Evolutionary conservation across 1,140 invertebrate genomes (phyloP).

Genomic region (Monomorium pharaonis): DNA sequence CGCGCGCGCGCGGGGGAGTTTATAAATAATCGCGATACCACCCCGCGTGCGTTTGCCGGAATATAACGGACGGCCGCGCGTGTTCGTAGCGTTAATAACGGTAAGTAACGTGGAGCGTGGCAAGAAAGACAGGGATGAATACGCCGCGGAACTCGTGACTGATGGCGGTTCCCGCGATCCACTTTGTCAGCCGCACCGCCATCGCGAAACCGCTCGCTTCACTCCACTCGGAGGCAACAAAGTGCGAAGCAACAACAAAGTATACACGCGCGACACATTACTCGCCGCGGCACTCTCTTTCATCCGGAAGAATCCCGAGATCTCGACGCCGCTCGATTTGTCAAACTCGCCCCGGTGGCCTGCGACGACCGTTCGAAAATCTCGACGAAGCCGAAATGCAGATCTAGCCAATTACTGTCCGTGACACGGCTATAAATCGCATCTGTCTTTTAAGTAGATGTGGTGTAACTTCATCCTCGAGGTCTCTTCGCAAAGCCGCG

Average conservation of each 20-base stretch:
- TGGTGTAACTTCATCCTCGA: not conserved
- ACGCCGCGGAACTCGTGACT: conserved; percentile 53
- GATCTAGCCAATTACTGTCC: conserved; percentile 31
- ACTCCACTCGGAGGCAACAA: conserved; percentile 29
- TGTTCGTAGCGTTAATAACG: conserved; percentile 61
- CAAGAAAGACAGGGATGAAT: conserved; percentile 62
- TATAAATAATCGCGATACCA: conserved; percentile 65
- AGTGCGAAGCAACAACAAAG: conserved; percentile 51
- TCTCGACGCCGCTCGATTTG: conserved; percentile 41
- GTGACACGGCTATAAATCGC: conserved; percentile 15
- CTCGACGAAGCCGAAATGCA: conserved; percentile 16
- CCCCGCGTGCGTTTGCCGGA: conserved; percentile 3
- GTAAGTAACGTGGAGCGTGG: conserved; percentile 62
- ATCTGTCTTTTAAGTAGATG: conserved; percentile 23
- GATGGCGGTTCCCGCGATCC: conserved; percentile 50
- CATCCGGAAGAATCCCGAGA: conserved; percentile 32
- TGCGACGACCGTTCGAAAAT: not conserved
- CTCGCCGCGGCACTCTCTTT: conserved; percentile 12
- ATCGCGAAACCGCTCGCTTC: conserved; percentile 8
- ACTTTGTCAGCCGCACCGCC: conserved; percentile 57
- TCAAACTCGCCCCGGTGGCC: conserved; percentile 12
- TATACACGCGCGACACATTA: conserved; percentile 47
- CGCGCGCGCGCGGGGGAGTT: conserved; percentile 16
- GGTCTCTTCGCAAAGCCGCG: not conserved
- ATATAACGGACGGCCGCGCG: conserved; percentile 56